Evolutionary conservation across 2,113 vertebrate genomes (phyloP), one percentile per base, ranked within the genome.

Genomic region (Mesocricetus auratus): DNA sequence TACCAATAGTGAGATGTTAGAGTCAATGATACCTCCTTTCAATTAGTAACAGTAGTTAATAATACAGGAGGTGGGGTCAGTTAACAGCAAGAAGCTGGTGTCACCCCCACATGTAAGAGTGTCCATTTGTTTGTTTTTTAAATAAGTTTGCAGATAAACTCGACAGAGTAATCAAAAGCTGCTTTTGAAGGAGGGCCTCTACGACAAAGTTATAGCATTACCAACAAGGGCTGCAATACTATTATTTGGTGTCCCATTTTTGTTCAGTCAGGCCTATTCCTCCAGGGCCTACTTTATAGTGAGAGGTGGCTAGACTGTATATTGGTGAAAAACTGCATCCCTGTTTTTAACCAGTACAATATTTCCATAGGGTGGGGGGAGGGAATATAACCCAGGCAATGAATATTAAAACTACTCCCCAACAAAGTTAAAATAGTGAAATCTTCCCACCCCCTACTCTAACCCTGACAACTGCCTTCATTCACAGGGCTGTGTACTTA

Each of bases 391-490:
- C 3, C 24, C 53, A 53, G 47, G 9, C 36, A 88, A 58, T 82
- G 47, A 56, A 58, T n/a, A 69, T 24, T 69, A 91, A 81, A 81
- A 69, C 24, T 58, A 21, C 62, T 60, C 77, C 73, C 47, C 36
- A 56, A 69, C 77, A 69, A 69, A 82, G 50, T 42, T 56, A 81
- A 50, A 75, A 50, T 78, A 47, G 45, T 47, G 60, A 81, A 68
- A 79, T 16, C 62, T 36, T 39, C 36, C 24, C 17, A 39, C 33
- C 60, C 58, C 60, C 16, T 39, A 10, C 62, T 68, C 89, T 81
- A 68, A 91, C 89, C 75, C 75, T 68, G 89, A 91, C 75, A 68
- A 53, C 89, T 91, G 89, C 75, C 89, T 79, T 91, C 75, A 91
- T 79, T 39, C 89, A 68, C 89, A 91, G 89, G 75, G 89, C 89